Conservation (phyloP, 2,888 invertebrate genomes). For the Steromphala cineraria region DNA sequence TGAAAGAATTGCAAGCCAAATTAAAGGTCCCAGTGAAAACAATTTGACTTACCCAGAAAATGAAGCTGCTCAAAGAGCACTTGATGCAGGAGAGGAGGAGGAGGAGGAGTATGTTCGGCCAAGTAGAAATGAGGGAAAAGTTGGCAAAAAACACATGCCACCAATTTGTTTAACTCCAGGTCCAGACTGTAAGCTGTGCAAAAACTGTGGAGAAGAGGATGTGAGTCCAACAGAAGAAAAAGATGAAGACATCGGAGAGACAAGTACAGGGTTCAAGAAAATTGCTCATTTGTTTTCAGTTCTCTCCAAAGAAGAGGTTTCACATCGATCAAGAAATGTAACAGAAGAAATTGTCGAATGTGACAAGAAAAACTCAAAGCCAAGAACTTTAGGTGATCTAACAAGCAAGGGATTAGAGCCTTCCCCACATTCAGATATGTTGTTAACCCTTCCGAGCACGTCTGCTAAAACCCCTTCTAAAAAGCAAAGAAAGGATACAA, state of each 20-base stretch:
- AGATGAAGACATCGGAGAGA: not conserved
- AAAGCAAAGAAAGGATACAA: not conserved
- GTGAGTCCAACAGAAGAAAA: too few relatives aligned
- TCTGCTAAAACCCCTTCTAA: not conserved
- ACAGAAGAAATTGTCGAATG: not conserved
- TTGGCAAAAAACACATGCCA: too few relatives aligned
- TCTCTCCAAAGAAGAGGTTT: not conserved
- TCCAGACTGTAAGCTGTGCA: too few relatives aligned
- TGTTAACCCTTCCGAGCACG: not conserved
- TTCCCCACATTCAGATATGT: not conserved
- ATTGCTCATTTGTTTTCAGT: conserved; percentile 11
- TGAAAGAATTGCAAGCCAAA: not conserved
- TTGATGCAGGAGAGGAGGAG: too few relatives aligned
- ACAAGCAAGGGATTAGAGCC: not conserved
- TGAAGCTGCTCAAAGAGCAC: too few relatives aligned
- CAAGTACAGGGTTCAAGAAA: not conserved
- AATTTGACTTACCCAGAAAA: not conserved
- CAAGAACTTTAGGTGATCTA: not conserved
- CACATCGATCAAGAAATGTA: not conserved
- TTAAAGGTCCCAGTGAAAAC: not conserved
- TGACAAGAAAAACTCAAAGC: not conserved
- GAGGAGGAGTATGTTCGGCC: too few relatives aligned
- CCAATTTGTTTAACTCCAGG: too few relatives aligned
- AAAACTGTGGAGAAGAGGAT: too few relatives aligned
- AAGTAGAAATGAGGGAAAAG: too few relatives aligned